phyloP scores from a whole-genome alignment of 2,888 invertebrate species.

The Dynastes grantii region DNA sequence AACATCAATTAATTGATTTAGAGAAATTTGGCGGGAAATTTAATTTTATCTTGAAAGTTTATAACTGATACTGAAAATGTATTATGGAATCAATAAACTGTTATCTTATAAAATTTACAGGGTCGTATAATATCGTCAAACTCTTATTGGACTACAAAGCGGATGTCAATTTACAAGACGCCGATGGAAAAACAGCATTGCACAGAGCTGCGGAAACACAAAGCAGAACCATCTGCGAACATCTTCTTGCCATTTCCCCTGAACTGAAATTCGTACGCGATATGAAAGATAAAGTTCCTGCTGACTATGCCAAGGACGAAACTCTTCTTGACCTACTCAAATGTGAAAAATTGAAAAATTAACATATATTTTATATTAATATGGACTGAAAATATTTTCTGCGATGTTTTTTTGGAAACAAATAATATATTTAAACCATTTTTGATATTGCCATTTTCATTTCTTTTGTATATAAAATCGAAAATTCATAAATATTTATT shows the following conservation, averaged over 20 bases:
- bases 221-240: constrained; percentile 70
- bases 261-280: constrained; percentile 63
- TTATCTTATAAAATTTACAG: constrained; percentile 66
- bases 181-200: constrained; percentile 86
- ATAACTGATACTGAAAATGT: too few species aligned
- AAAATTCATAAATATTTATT: not conserved
- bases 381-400: too few species aligned
- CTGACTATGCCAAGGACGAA: constrained; percentile 56
- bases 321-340: constrained; percentile 51
- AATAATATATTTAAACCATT: too few species aligned
- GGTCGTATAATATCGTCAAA: constrained; percentile 78
- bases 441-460: constrained; percentile 1
- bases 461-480: constrained; percentile 4
- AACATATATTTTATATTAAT: constrained; percentile 11
- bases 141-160: constrained; percentile 79
- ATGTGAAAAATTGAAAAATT: not conserved
- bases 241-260: constrained; percentile 69
- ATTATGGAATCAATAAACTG: too few species aligned
- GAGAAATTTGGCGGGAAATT: too few species aligned
- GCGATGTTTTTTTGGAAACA: not conserved
- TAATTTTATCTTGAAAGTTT: too few species aligned
- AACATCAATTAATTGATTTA: too few species aligned
- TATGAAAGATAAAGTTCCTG: constrained; percentile 56
- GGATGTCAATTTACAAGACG: constrained; percentile 77
- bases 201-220: constrained; percentile 82